Base-by-base conservation (phyloP, 1,140 invertebrate genomes). In the Asobara japonica region DNA sequence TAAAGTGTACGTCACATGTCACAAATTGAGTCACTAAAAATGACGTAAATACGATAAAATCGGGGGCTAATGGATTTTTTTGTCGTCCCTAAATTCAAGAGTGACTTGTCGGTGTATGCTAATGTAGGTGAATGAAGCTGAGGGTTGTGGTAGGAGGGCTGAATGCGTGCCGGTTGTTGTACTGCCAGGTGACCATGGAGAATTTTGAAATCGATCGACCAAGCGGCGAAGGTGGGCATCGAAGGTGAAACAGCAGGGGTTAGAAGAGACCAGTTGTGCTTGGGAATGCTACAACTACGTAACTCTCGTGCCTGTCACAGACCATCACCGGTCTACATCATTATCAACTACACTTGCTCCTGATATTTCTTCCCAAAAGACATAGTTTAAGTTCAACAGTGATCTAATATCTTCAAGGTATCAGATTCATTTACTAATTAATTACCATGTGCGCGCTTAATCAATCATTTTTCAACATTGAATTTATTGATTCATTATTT, bases 121-220 rank as follows among this genome's bases (percentile, higher is more conserved):
- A 45, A 45, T 65, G 25, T 16, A 65, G 5, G 64, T 65, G 25
- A 62, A 62, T 62, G 27, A 31, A 62, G 13, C 20, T 60, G 18
- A 56, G 30, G 41, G 31, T 61, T 56, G 70, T 27, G n/a, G 27
- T 8, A 66, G 65, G 10, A 25, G 48, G 65, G 22, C 33, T 31
- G n/a, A 41, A 41, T 30, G 65, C 11, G 33, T 48, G 48, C 65
- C 11, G 56, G 73, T 31, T 64, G 68, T 61, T 22, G 51, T 60
- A 61, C 38, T 73, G 76, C 77, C 76, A 77, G 74, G 79, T 80
- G 78, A 68, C 75, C 74, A 74, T 71, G 78, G 74, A 79, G 76
- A 62, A 41, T 75, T 65, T 72, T 71, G 30, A 74, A 82, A 82
- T 82, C 81, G 74, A 82, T 82, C 79, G 74, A 62, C 77, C 74